Conservation (phyloP, 2,113 vertebrate genomes). For the Donacobius atricapilla region DNA sequence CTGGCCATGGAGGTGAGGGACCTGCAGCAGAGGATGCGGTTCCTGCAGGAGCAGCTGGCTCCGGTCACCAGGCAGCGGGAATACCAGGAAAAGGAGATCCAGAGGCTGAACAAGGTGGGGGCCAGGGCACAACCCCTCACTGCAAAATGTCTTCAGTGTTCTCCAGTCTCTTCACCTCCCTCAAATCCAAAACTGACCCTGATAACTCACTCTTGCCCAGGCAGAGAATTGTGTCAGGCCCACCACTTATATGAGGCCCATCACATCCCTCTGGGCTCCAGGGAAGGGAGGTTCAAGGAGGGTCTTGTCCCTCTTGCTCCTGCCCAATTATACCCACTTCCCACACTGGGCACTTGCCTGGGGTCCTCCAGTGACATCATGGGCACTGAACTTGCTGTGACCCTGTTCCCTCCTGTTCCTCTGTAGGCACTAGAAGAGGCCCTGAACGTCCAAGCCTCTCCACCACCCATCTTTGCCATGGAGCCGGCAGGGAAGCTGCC, state of each 20-base stretch:
- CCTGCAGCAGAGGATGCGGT: slow-evolving; percentile 88
- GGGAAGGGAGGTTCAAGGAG: not conserved
- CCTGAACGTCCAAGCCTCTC: slow-evolving; percentile 84
- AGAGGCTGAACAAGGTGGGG: slow-evolving; percentile 89
- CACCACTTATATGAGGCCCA: not conserved
- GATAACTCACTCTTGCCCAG: not conserved
- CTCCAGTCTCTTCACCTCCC: not conserved
- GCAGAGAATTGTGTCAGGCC: not conserved
- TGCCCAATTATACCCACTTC: not conserved
- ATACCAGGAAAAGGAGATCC: slow-evolving; percentile 97
- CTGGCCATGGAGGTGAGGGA: slow-evolving; percentile 86
- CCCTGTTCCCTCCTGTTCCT: not conserved
- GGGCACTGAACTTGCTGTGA: not conserved
- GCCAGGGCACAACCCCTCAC: not conserved
- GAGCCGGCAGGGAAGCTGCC: slow-evolving; percentile 75
- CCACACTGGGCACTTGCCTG: fast-evolving
- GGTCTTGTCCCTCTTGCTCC: not conserved
- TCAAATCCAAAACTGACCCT: not conserved
- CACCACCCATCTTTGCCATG: slow-evolving; percentile 74
- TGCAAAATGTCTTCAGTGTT: not conserved
- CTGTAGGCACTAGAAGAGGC: slow-evolving; percentile 91
- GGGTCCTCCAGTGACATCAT: not conserved
- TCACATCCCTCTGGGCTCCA: not conserved
- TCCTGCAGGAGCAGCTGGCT: slow-evolving; percentile 90
- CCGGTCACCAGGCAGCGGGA: slow-evolving; percentile 90